These are phyloP conservation scores for Lepus townsendii DNA, from an alignment of 2,797 vertebrate genomes.

Conservation along the genomic window DNA sequence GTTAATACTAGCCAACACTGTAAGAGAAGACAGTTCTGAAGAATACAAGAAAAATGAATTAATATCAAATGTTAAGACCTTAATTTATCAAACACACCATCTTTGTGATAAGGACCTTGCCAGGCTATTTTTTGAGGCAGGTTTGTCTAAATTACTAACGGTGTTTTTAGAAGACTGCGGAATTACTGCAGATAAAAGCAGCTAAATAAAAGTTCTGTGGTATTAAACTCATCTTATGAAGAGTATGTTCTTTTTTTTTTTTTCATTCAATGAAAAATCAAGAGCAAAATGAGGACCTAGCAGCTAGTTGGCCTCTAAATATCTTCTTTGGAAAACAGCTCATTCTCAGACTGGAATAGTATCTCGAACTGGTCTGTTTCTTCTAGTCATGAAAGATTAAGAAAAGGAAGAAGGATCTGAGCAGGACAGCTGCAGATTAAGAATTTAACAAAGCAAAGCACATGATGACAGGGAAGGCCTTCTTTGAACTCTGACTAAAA, in stretches of 20 bases:
- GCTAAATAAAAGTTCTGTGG: neutral
- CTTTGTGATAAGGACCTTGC: neutral
- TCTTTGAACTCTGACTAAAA: slow-evolving; percentile 42
- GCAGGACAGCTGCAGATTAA: neutral
- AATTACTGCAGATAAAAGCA: neutral
- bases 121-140: neutral
- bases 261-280: neutral
- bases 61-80: slow-evolving; percentile 3
- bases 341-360: neutral
- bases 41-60: neutral
- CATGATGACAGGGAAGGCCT: neutral
- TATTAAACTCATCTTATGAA: neutral
- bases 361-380: neutral
- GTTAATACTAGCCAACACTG: neutral
- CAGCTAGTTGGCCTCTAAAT: neutral
- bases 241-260: neutral
- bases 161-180: neutral
- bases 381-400: neutral
- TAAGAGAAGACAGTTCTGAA: neutral
- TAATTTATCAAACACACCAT: neutral
- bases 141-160: neutral
- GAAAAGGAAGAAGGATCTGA: neutral
- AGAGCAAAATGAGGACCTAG: neutral
- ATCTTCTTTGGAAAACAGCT: neutral
- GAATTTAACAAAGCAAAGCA: neutral